phyloP scores from a whole-genome alignment of 2,797 vertebrate species.

The Vultur gryphus region DNA sequence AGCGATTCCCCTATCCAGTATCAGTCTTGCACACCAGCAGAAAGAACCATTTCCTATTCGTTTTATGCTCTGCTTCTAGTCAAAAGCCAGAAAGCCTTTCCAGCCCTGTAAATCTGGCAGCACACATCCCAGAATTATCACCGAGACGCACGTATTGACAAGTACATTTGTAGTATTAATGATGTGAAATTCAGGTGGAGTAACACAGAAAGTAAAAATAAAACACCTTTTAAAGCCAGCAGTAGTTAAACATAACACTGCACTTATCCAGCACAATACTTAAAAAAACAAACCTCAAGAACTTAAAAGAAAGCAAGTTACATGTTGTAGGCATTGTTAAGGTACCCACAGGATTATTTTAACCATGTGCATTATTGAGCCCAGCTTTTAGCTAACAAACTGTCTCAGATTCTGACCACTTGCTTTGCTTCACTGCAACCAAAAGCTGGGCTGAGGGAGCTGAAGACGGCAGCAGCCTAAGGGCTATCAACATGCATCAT shows the following conservation, averaged over 20 bases:
- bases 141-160: not conserved
- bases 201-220: not conserved
- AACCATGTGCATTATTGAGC: not conserved
- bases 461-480: not conserved
- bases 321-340: not conserved
- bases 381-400: not conserved
- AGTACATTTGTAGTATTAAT: not conserved
- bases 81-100: constrained; percentile 36
- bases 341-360: not conserved
- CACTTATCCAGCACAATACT: not conserved
- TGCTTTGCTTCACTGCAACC: not conserved
- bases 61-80: not conserved
- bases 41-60: not conserved
- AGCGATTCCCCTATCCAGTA: not conserved
- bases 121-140: not conserved
- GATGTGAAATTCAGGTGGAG: not conserved
- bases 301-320: not conserved
- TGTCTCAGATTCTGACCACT: not conserved
- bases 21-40: not conserved
- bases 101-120: not conserved
- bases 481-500: not conserved
- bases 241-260: not conserved
- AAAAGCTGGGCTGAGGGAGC: not conserved
- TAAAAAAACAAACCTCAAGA: not conserved
- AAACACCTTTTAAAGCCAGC: not conserved